Base-by-base conservation (phyloP, 2,113 vertebrate genomes). In the Cranoglanis bouderius region DNA sequence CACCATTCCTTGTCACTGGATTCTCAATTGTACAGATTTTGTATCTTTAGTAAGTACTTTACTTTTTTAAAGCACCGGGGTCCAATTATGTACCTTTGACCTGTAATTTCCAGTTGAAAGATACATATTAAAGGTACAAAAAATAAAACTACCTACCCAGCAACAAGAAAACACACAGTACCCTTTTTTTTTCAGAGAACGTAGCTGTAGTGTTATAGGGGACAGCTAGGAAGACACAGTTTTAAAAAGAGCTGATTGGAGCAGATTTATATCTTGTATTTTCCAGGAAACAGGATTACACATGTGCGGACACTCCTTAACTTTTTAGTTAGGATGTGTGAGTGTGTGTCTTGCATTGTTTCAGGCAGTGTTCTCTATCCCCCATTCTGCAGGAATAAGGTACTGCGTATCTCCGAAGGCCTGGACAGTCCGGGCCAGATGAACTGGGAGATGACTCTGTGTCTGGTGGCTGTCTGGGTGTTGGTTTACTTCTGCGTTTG, bases 401-500 rank as follows among this genome's bases (percentile, higher is more conserved):
- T 97, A 38, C 90, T 97, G 92, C 94, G 94, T 88, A 95, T 97
- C 91, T 96, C 96, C 0, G 88, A 94, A 0, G 96, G 96, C 8
- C 90, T 97, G 87, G 95, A 95, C 0, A 59, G 94, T 1, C 51
- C 93, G 0, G 96, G 96, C 0, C 24, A 55, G 18, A 92, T 97
- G 0, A 95, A 96, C 94, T 96, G 96, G 96, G 94, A 96, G 91
- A 82, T 97, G 46, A 85, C 94, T 49, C 51, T 96, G 90, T 96
- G 96, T 91, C 92, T 97, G 90, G 40, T 96, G 87, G 94, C 92
- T 0, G 95, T 95, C 63, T 97, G 96, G 96, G 85, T 96, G 2
- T 88, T 97, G 91, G 95, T 97, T 78, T 97, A 97, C 88, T 97
- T 97, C 94, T 97, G 96, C 1, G 96, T 96, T 70, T 97, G 96